Evolutionary conservation across 2,888 invertebrate species (phyloP).

Genomic region (Amphipoea oculea): DNA sequence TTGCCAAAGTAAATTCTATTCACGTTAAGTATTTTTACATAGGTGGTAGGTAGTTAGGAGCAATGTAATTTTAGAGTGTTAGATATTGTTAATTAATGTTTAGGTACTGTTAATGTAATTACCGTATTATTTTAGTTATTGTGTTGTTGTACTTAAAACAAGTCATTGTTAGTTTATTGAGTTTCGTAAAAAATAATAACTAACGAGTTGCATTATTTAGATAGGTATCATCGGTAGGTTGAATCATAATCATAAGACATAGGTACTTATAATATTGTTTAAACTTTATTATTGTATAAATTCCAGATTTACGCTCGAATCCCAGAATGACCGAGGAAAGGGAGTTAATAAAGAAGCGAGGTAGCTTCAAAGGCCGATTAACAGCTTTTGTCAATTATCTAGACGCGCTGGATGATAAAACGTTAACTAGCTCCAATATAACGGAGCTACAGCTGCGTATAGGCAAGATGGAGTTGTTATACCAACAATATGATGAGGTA

Average conservation of each 20-base stretch:
- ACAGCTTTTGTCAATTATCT: constrained; percentile 3
- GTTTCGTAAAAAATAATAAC: not conserved
- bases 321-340: constrained; percentile 1
- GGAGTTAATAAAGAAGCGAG: constrained; percentile 12
- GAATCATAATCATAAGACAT: too few relatives aligned
- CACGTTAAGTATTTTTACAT: too few relatives aligned
- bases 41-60: too few relatives aligned
- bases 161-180: not conserved
- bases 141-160: not conserved
- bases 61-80: too few relatives aligned
- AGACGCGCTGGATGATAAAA: not conserved
- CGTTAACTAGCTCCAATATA: constrained; percentile 1
- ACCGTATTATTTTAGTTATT: not conserved
- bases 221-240: too few relatives aligned
- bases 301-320: constrained; percentile 1
- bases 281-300: not conserved
- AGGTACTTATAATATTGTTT: too few relatives aligned
- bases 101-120: too few relatives aligned
- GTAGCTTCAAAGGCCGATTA: constrained; percentile 12
- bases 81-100: not conserved
- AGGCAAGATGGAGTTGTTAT: constrained; percentile 7
- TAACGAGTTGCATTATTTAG: not conserved
- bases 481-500: constrained; percentile 4
- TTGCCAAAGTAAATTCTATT: too few relatives aligned
- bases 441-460: constrained; percentile 7